Conservation (phyloP, 1,140 invertebrate genomes). For the Condylostylus longicornis region DNA sequence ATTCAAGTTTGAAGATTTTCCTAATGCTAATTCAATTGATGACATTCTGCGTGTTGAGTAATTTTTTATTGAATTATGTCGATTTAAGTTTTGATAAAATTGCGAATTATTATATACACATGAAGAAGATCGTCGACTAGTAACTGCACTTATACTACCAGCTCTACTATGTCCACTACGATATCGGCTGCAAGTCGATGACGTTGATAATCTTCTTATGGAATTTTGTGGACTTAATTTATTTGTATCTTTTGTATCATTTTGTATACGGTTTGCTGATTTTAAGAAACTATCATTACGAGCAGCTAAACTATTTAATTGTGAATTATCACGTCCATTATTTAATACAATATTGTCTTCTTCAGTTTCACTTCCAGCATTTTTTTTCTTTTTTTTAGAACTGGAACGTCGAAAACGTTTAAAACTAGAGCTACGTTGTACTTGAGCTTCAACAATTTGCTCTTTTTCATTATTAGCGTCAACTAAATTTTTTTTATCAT, state of each 20-base stretch:
- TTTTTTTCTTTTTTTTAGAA: slow-evolving; percentile 15
- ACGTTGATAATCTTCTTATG: slow-evolving; percentile 32
- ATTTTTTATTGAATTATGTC: slow-evolving; percentile 19
- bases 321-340: slow-evolving; percentile 22
- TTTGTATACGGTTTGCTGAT: slow-evolving; percentile 44
- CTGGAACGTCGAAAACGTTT: slow-evolving; percentile 27
- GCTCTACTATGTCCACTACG: slow-evolving; percentile 5
- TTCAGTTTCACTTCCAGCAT: slow-evolving; percentile 7
- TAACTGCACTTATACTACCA: slow-evolving; percentile 2
- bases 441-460: slow-evolving; percentile 5
- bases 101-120: slow-evolving; percentile 28
- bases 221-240: slow-evolving; percentile 57
- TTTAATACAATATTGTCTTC: slow-evolving; percentile 22
- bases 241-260: slow-evolving; percentile 53
- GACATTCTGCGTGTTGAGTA: slow-evolving; percentile 24
- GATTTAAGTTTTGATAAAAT: slow-evolving; percentile 29
- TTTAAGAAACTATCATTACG: slow-evolving; percentile 36
- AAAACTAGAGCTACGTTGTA: slow-evolving; percentile 15
- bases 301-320: too few species aligned
- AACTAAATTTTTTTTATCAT: slow-evolving; percentile 15
- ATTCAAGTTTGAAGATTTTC: slow-evolving; percentile 28
- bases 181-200: slow-evolving; percentile 15
- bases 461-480: too few species aligned
- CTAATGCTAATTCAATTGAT: slow-evolving; percentile 29
- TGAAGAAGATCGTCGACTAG: slow-evolving; percentile 25